phyloP scores from a whole-genome alignment of 2,113 vertebrate species.

The Rhea pennata region DNA sequence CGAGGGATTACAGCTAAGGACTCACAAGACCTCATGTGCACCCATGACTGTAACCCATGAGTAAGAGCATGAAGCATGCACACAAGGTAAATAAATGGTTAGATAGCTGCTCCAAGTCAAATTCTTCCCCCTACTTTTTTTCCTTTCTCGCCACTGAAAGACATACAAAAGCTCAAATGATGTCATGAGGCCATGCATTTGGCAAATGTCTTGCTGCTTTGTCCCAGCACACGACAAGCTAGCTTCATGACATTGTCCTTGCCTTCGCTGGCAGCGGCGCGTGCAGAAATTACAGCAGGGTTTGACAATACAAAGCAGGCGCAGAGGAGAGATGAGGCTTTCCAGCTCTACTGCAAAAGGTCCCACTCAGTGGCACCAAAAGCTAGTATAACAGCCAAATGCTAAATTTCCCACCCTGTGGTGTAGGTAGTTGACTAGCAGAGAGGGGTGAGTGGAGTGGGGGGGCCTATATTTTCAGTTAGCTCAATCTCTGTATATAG shows the following conservation, averaged over 20 bases:
- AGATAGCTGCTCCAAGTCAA: background rate
- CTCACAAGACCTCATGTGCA: background rate
- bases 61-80: background rate
- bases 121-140: background rate
- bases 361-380: background rate
- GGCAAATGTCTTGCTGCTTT: background rate
- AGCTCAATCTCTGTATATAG: no score
- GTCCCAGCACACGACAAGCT: background rate
- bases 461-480: background rate
- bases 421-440: background rate
- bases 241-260: background rate
- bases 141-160: background rate
- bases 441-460: background rate
- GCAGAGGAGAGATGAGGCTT: background rate
- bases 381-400: background rate
- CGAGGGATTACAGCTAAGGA: background rate
- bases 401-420: background rate
- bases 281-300: background rate
- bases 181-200: background rate
- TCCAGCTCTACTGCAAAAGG: background rate
- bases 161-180: background rate
- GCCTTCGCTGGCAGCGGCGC: background rate
- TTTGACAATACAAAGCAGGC: background rate
- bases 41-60: background rate
- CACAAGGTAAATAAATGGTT: constrained; percentile 40